Evolutionary conservation across 2,113 vertebrate genomes (phyloP).

Genomic region (Pterophyllum scalare): DNA sequence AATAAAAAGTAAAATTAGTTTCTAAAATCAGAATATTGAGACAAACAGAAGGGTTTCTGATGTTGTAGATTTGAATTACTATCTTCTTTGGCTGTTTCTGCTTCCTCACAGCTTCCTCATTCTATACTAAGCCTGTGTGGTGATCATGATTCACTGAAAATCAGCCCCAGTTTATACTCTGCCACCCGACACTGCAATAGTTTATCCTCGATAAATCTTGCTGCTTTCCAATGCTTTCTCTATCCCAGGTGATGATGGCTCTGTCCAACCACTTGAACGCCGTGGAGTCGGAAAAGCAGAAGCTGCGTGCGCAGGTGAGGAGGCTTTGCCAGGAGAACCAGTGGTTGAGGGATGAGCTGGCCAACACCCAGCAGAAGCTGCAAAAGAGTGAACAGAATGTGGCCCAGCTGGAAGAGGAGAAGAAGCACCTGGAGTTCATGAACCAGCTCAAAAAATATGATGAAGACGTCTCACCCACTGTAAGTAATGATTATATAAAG

Average conservation of each 20-base stretch:
- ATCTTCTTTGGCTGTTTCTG: slow-evolving; percentile 12
- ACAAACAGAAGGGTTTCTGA: neutral
- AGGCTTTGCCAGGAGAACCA: slow-evolving; percentile 98
- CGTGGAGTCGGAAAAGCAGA: slow-evolving; percentile 99
- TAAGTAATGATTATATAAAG: slow-evolving; percentile 47
- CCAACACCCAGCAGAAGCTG: slow-evolving; percentile 97
- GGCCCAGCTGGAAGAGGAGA: slow-evolving; percentile 98
- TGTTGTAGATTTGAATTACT: neutral
- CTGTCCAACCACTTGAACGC: slow-evolving; percentile 95
- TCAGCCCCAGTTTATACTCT: slow-evolving; percentile 2
- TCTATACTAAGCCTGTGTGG: slow-evolving; percentile 54
- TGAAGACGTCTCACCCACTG: slow-evolving; percentile 88
- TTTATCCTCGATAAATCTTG: neutral
- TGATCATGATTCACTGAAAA: slow-evolving; percentile 63
- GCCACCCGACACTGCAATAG: neutral
- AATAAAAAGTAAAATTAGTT: neutral
- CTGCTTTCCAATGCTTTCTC: slow-evolving; percentile 1
- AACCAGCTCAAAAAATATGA: slow-evolving; percentile 98
- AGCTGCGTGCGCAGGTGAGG: slow-evolving; percentile 94
- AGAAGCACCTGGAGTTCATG: slow-evolving; percentile 98
- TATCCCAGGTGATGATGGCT: slow-evolving; percentile 95
- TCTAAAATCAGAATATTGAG: neutral
- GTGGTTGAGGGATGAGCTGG: slow-evolving; percentile 96
- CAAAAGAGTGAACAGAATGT: slow-evolving; percentile 96
- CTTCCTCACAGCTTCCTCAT: slow-evolving; percentile 53